phyloP scores from a whole-genome alignment of 2,113 vertebrate genomes.

The Oostethus manadensis region DNA sequence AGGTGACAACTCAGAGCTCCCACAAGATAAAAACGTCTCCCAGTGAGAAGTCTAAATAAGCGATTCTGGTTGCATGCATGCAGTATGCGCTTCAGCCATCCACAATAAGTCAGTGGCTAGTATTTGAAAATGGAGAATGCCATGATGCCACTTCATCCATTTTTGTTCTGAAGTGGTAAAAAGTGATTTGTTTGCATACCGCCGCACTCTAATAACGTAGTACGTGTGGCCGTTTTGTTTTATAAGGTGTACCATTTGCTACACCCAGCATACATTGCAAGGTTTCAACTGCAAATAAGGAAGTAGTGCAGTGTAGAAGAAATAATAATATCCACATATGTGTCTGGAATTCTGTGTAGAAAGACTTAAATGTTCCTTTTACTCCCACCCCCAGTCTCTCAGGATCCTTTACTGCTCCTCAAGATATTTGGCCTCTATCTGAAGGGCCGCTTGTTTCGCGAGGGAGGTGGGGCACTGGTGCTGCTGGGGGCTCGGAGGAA shows the following conservation, averaged over 20 bases:
- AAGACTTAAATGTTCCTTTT: constrained; percentile 42
- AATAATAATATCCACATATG: constrained; percentile 8
- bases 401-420: constrained; percentile 61
- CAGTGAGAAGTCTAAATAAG: not conserved
- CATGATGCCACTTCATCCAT: not conserved
- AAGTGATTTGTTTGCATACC: constrained; percentile 6
- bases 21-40: not conserved
- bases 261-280: no score
- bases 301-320: not conserved
- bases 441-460: constrained; percentile 78
- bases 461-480: constrained; percentile 45
- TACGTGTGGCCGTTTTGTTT: constrained; percentile 15
- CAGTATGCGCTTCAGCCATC: constrained; percentile 4
- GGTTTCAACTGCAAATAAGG: not conserved
- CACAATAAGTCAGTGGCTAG: not conserved
- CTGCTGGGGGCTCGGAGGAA: constrained; percentile 74
- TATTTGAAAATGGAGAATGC: not conserved
- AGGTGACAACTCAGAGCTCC: not conserved
- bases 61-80: not conserved
- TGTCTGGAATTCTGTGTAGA: constrained; percentile 23
- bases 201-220: not conserved
- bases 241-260: no score
- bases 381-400: constrained; percentile 29
- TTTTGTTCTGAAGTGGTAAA: not conserved
- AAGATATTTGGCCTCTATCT: constrained; percentile 79